phyloP scores from a whole-genome alignment of 2,888 invertebrate species.

The Tridacna gigas region DNA sequence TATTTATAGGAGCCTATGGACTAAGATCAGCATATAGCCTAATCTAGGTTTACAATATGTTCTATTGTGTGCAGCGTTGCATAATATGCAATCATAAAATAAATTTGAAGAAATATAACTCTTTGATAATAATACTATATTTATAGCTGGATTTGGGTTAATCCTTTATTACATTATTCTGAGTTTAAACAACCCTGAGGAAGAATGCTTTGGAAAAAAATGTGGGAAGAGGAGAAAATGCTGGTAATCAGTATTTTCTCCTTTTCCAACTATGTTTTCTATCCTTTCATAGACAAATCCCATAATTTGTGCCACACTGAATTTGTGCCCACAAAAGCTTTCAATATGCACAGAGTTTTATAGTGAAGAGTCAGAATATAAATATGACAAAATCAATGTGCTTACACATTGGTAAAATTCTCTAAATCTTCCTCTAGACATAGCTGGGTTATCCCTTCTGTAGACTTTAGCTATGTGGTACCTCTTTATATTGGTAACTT shows the following conservation, averaged over 20 bases:
- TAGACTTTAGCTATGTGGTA: slow-evolving; percentile 99
- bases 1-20: too few species aligned
- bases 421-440: slow-evolving; percentile 97
- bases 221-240: not conserved
- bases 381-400: too few species aligned
- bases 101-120: too few species aligned
- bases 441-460: slow-evolving; percentile 98
- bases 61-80: too few species aligned
- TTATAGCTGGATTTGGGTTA: not conserved
- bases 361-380: too few species aligned
- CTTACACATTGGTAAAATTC: slow-evolving; percentile 99
- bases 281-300: too few species aligned
- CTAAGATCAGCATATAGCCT: too few species aligned
- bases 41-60: too few species aligned
- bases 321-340: too few species aligned
- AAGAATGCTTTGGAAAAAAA: not conserved
- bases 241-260: not conserved
- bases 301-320: too few species aligned
- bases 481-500: slow-evolving; percentile 95
- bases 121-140: not conserved
- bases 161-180: not conserved
- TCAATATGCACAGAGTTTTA: too few species aligned
- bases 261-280: not conserved
- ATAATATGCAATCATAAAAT: too few species aligned
- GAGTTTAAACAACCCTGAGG: not conserved